Evolutionary conservation across 2,113 vertebrate genomes (phyloP), one percentile per base, ranked within the genome.

Genomic region (Bufo gargarizans): DNA sequence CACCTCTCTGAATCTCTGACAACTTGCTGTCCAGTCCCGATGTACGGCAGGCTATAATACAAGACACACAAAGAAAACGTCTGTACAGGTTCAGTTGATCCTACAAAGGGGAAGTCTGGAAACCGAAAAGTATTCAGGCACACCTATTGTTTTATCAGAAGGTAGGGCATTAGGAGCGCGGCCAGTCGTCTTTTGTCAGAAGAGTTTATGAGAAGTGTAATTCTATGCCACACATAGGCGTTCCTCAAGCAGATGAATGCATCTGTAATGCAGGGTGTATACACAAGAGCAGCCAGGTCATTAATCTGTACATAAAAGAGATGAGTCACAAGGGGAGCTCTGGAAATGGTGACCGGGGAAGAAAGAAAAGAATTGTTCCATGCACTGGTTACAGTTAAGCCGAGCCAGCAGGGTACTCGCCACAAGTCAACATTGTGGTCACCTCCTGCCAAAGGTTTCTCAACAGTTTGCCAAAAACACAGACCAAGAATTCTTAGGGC

Each of bases 191-290:
- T 74, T 65, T 86, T 86, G 85, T 78, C 59, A 86, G 47, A 50
- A 63, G 47, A 43, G 10, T 65, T 65, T 67, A 67, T 77, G 56
- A 53, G 61, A 56, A 3, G 11, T 79, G 50, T 63, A 79, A 87
- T 22, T 16, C 49, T 55, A 69, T 56, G 50, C 63, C 77, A 87
- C 49, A 80, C 58, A 69, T 69, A 19, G 86, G 86, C 61, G 86
- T 87, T 58, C 77, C 86, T 67, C 16, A 10, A 80, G 69, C 77
- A 71, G 50, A 80, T 71, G 86, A 87, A 71, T 79, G 61, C 61
- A 87, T 65, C 77, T 87, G 50, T 87, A 87, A 87, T 58, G 50
- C 76, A 58, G 86, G 86, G 86, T 87, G 86, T 71, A 71, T 55
- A 53, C 86, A 55, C 43, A 47, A 69, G 76, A 80, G 56, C 76